A percentile compares a stretch with the other conserved stretches of the same genome.
Conservation (phyloP, 2,888 invertebrate species). For the Apoda limacodes region DNA sequence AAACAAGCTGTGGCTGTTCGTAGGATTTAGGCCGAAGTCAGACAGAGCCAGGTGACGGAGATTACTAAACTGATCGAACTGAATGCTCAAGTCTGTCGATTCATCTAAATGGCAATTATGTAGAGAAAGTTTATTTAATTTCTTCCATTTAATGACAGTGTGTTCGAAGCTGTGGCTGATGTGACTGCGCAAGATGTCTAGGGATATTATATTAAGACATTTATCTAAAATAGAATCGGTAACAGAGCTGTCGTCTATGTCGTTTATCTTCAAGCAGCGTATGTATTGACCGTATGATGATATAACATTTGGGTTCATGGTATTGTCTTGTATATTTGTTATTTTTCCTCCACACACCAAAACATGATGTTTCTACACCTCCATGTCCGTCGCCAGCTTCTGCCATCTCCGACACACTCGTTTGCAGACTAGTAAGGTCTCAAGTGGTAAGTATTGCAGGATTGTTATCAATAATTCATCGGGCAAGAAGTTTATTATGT, state of each 20-base stretch:
- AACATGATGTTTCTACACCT: conserved; percentile 40
- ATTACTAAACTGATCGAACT: conserved; percentile 41
- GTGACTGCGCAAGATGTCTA: conserved; percentile 57
- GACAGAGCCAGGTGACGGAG: conserved; percentile 43
- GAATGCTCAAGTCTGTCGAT: conserved; percentile 32
- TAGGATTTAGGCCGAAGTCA: conserved; percentile 47
- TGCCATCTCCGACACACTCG: conserved; percentile 48
- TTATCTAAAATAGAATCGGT: conserved; percentile 38
- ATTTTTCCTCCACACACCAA: conserved; percentile 49
- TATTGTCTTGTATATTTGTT: conserved; percentile 40
- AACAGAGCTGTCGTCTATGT: conserved; percentile 41
- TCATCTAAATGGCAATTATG: conserved; percentile 45
- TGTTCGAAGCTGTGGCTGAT: conserved; percentile 42
- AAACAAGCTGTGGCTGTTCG: conserved; percentile 43
- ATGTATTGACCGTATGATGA: conserved; percentile 38
- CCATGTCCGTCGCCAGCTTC: conserved; percentile 35
- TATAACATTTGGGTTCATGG: conserved; percentile 39
- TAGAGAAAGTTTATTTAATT: conserved; percentile 43
- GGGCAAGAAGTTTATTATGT: conserved; percentile 42
- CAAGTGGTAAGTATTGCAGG: conserved; percentile 44
- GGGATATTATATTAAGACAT: conserved; percentile 40
- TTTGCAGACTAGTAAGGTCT: conserved; percentile 41
- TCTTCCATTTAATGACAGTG: conserved; percentile 39
- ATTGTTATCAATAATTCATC: conserved; percentile 49
- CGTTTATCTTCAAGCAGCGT: conserved; percentile 43